Base-by-base conservation (phyloP, 1,140 invertebrate genomes). In the Aradophagus sp. region DNA sequence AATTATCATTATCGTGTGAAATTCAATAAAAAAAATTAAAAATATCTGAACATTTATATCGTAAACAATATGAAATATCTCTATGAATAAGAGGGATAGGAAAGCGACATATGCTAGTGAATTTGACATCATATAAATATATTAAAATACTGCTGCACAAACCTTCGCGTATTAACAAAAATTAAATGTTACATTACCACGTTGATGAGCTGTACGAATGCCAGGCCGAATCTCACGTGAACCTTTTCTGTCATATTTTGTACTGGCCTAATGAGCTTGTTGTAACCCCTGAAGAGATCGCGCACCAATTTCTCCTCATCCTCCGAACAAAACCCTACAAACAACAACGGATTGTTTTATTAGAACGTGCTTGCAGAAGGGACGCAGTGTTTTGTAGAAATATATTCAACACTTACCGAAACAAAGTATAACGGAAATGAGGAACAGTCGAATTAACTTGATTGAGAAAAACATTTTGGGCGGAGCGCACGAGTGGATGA, bases 181-280 rank as follows among this genome's bases (percentile, higher is more conserved):
- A 31, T 5, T 10, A 31, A 31, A 31, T 31, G 2, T 3, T 31
- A 31, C n/a, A 10, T 92, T 90, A 99, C 98, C 87, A 99, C 96
- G 86, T 97, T 99, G 86, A 99, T 99, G 62, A 99, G 91, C 87
- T 99, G 97, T 73, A 99, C 97, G 82, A 99, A 96, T 63, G 97
- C 97, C 42, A 99, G 89, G 62, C 96, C 96, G 86, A 99, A 99
- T 79, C 93, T 89, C 61, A 99, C 96, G 84, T 95, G 93, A 55
- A 99, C 95, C 83, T 96, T 97, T 86, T 98, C 93, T 73, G 95
- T 98, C 91, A 97, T 97, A 84, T 98, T 97, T 85, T 95, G 92
- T 55, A 99, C 98, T 23, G 98, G 98, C 77, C 98, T 91, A 82
- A 99, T 99, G 35, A 99, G 91, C 82, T 98, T 97, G 87, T 99